Base-by-base conservation (phyloP, 2,113 vertebrate species). In the Phalacrocorax brasilianus region DNA sequence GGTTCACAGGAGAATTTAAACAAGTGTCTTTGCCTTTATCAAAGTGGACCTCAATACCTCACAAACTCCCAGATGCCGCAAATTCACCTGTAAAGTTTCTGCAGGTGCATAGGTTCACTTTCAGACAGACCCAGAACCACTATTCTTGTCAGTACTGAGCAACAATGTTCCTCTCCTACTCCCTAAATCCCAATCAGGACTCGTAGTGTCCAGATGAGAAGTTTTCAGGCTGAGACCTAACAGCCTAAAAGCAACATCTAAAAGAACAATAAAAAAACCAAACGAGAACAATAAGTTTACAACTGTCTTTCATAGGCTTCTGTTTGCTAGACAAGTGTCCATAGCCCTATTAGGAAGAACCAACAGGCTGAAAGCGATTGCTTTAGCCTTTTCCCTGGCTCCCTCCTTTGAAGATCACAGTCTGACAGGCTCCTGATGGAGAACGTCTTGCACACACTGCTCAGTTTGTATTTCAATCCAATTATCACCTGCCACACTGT, bases 281-380 rank as follows among this genome's bases (percentile, higher is more conserved):
- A 83, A 85, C 8, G 42, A 79, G 53, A 61, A 65, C 23, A 62
- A 1, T 38, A 84, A 42, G 6, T 59, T 77, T 70, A 78, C 28
- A 70, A 23, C 11, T 86, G 50, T 18, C 35, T 70, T 91, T 74
- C 86, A 93, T 0, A 78, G 61, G 47, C 33, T 91, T 82, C 28
- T 81, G n/a, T 30, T 84, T 35, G 47, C 85, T 20, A 94, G 32
- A 66, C 23, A 81, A 89, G 35, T 22, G 9, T 5, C 56, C 65
- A 59, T 8, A 72, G 40, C 26, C 40, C 33, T 87, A 8, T 38
- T 17, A 85, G 45, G 75, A 62, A 58, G 50, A 23, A 38, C 8
- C 13, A 53, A 52, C 4, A 55, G 0, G 2, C 38, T 66, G n/a
- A 32, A 73, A 70, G 45, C 0, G 1, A 71, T 22, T 53, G 68